Evolutionary conservation across 2,113 vertebrate genomes (phyloP).

Genomic region (Tragelaphus scriptus): DNA sequence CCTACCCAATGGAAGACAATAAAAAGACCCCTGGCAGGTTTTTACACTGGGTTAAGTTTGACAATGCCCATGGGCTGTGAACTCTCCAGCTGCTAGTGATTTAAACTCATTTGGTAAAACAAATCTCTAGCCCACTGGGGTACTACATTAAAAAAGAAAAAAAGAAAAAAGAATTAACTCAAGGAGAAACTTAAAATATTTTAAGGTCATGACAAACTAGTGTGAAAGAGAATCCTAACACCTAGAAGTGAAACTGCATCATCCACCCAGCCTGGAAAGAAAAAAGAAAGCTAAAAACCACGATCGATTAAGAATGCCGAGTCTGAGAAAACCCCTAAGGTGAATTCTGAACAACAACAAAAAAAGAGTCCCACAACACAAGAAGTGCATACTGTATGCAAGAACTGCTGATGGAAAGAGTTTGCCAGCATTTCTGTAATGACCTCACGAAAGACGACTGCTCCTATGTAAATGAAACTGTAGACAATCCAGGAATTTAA

Average conservation of each 20-base stretch:
- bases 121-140: not conserved
- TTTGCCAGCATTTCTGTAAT: conserved; percentile 12
- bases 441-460: not conserved
- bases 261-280: conserved; percentile 51
- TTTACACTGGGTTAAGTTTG: not conserved
- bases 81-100: not conserved
- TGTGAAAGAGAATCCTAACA: conserved; percentile 61
- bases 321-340: conserved; percentile 64
- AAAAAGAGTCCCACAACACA: conserved; percentile 9
- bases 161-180: not conserved
- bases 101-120: not conserved
- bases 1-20: not conserved
- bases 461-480: not conserved
- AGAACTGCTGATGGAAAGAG: conserved; percentile 33
- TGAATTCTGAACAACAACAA: conserved; percentile 48
- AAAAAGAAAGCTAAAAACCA: conserved; percentile 55
- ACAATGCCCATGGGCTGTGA: too few species aligned
- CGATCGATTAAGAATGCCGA: not conserved
- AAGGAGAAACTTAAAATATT: not conserved
- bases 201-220: conserved; percentile 56
- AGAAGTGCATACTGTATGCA: not conserved
- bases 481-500: not conserved
- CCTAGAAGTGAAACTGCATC: conserved; percentile 62
- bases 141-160: not conserved
- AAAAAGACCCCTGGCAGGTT: not conserved